These are phyloP conservation scores for Chymomyza costata DNA, from an alignment of 1,140 invertebrate species.

Conservation along the genomic window DNA sequence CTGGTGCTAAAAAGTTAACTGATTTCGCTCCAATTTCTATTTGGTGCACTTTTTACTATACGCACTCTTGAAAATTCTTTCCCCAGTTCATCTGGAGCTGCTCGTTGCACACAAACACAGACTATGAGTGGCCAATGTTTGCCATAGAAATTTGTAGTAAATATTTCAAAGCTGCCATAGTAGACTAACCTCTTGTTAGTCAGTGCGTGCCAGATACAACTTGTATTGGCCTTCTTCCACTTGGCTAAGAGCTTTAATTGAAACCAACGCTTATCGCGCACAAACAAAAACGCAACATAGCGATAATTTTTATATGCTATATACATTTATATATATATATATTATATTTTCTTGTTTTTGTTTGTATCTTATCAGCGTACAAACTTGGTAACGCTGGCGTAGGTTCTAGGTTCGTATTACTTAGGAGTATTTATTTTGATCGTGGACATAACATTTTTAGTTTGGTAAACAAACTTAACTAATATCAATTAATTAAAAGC, in stretches of 20 bases:
- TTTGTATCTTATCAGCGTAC: slow-evolving; percentile 53
- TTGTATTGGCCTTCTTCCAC: slow-evolving; percentile 10
- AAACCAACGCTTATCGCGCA: slow-evolving; percentile 35
- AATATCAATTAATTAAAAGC: slow-evolving; percentile 62
- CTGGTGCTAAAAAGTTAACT: too few relatives aligned
- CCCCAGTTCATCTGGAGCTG: slow-evolving; percentile 3
- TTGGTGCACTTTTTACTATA: slow-evolving; percentile 35
- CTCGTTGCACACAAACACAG: too few relatives aligned
- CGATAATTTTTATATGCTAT: not conserved
- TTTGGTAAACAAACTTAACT: slow-evolving; percentile 28
- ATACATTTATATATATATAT: slow-evolving; percentile 8
- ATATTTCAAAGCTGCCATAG: too few relatives aligned
- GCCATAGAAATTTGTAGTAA: too few relatives aligned
- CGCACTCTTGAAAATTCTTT: too few relatives aligned
- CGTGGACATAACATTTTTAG: slow-evolving; percentile 13
- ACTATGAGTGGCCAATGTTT: too few relatives aligned
- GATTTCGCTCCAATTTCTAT: slow-evolving; percentile 27
- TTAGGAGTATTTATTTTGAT: slow-evolving; percentile 23
- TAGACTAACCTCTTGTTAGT: too few relatives aligned
- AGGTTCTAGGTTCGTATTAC: not conserved
- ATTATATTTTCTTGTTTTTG: too few relatives aligned
- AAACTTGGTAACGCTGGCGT: too few relatives aligned
- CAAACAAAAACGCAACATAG: not conserved
- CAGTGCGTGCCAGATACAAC: slow-evolving; percentile 18
- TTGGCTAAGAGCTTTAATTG: slow-evolving; percentile 29